Evolutionary conservation across 1,140 invertebrate species (phyloP), one percentile per base, ranked within the genome.

Genomic region (Drosophila mauritiana): DNA sequence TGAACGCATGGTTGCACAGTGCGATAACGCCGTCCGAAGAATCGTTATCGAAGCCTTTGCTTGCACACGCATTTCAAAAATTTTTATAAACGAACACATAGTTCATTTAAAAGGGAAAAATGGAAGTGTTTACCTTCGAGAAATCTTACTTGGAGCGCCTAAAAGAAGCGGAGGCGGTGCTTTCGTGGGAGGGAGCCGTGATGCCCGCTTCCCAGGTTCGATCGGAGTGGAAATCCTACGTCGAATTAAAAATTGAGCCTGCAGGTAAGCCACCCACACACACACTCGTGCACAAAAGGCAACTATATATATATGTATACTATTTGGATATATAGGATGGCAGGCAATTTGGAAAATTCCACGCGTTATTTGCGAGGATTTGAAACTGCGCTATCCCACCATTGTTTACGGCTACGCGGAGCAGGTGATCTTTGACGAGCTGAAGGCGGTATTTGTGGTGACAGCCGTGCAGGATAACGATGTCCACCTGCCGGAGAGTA

Each of bases 281-380:
- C 43, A 69, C 61, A 51, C 56, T 52, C 13, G 48, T 54, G 36
- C 53, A 65, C 12, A 58, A 57, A 43, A 15, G 20, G 55, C 45
- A 54, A 56, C 51, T 43, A 15, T 15, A 52, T 13, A 12, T 6
- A n/a, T 48, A 27, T n/a, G 1, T 48, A 5, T 36, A 20, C 64
- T 13, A n/a, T 12, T 10, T 8, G 31, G 7, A 76, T 15, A 25
- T 45, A 31, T 12, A 70, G 94, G 94, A 4, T 95, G 94, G 94
- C 93, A 94, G 80, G 94, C 94, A 2, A 73, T 95, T 20, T 95
- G 95, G 95, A 95, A 94, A 89, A 94, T 95, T 67, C 93, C 94
- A 15, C 92, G 94, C 7, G 67, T 93, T 6, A 94, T 93, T 20
- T 95, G 95, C 49, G 93, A 95, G 78, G 92, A 93, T 25, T 92